Base-by-base conservation (phyloP, 2,113 vertebrate genomes). In the Garra rufa region DNA sequence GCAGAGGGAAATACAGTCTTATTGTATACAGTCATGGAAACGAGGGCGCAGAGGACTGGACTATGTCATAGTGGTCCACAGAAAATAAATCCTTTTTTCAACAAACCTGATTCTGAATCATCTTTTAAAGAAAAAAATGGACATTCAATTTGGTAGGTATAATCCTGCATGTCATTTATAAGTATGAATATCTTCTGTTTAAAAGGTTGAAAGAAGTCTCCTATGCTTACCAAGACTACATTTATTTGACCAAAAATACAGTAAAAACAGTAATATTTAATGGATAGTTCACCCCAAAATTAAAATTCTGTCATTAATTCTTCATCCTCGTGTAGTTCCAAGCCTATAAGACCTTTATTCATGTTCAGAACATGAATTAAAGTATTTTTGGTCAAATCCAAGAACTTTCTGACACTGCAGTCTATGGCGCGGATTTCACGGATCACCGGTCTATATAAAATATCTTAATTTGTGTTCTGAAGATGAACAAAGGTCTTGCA, bases 1-100 rank as follows among this genome's bases (percentile, higher is more conserved):
- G 61, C 13, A 50, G 73, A 44, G n/a, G n/a, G 50, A 57, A 76
- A 46, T 83, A 78, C 63, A 75, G 69, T 10, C 26, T 67, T 75
- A 34, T 83, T 83, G 50, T 74, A 30, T 57, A 78, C 34, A 61
- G 7, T 34, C 6, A 81, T 15, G 3, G 4, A 24, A 63, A 14
- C 24, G 6, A 24, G 19, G 8, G 59, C 38, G 4, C 30, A 44
- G 50, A 70, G 34, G 34, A 74, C 38, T 75, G n/a, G 41, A 8
- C 34, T 17, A 17, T 44, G 34, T 63, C 28, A 55, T 10, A 59
- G 41, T 17, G 30, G 76, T 55, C 26, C 28, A 76, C 15, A 52
- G 46, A 52, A 52, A 76, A 34, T 6, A 55, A 76, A 55, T 30
- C 14, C 9, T 52, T 76, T 52, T 76, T 50, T 52, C n/a, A 28